Conservation (phyloP, 2,797 vertebrate genomes). For the Gorsachius magnificus region DNA sequence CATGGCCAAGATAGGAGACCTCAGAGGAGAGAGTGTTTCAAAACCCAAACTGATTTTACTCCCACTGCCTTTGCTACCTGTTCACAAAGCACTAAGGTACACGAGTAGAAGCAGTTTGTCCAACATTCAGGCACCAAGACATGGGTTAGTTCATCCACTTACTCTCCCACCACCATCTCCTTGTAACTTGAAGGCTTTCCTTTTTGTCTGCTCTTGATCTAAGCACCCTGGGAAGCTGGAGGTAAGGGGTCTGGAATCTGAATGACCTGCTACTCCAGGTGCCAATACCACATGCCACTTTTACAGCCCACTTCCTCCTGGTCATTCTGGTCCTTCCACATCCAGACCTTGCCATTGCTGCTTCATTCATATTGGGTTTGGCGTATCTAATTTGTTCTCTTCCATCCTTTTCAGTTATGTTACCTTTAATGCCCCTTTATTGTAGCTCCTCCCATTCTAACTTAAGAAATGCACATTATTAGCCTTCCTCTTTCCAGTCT, state of each 20-base stretch:
- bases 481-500: background rate
- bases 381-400: background rate
- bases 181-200: background rate
- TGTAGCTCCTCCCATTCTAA: background rate
- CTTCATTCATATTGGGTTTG: background rate
- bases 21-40: background rate
- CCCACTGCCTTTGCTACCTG: background rate
- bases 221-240: background rate
- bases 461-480: background rate
- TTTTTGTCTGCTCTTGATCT: background rate
- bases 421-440: background rate
- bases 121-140: background rate
- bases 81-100: background rate
- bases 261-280: background rate
- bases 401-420: background rate
- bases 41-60: background rate
- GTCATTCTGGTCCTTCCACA: background rate
- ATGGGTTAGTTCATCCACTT: background rate
- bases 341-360: background rate
- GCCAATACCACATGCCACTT: background rate
- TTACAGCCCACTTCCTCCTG: background rate
- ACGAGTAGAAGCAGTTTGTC: background rate
- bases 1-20: accelerated
- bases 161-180: background rate
- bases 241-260: background rate